Base-by-base conservation (phyloP, 1,140 invertebrate genomes). In the Goniozus legneri region DNA sequence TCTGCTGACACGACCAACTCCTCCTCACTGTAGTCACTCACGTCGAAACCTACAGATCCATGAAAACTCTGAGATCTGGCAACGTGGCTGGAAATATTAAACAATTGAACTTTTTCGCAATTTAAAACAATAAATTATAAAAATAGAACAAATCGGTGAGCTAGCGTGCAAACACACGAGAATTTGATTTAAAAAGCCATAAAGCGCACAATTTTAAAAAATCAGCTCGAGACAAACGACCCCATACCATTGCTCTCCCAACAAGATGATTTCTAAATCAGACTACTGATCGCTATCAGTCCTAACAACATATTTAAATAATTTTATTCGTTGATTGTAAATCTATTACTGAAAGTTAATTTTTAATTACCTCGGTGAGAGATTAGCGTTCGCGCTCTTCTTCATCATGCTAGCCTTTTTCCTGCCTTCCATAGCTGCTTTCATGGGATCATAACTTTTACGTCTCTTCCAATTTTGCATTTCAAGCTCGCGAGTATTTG, bases 381-480 rank as follows among this genome's bases (percentile, higher is more conserved):
- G 32, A 54, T 52, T 63, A 15, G 46, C 15, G 47, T 58, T 62
- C n/a, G 39, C 20, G 51, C 32, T 62, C 54, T 58, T 62, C 22
- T 68, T 68, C 14, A 44, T 49, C n/a, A 66, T 49, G 27, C 53
- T 51, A 34, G 64, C 64, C 44, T 82, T 84, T 24, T 76, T 77
- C 51, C 81, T 85, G 19, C 84, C 89, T 62, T 89, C 86, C 32
- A 89, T 87, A 1, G 89, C 90, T 2, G 88, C 86, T 62, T 91
- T 92, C 78, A 92, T 83, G 2, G 91, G 91, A 76, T 94, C 90
- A 67, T 94, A 95, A 52, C 86, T 92, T 57, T 92, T 92, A 50
- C 92, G 78, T 45, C 91, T 77, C 67, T 92, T 92, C 91, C 91
- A 95, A 76, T 93, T 93, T 67, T 90, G 88, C 77, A 92, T 85